Evolutionary conservation across 2,113 vertebrate genomes (phyloP), one percentile per base, ranked within the genome.

Genomic region (Semnornis frantzii): DNA sequence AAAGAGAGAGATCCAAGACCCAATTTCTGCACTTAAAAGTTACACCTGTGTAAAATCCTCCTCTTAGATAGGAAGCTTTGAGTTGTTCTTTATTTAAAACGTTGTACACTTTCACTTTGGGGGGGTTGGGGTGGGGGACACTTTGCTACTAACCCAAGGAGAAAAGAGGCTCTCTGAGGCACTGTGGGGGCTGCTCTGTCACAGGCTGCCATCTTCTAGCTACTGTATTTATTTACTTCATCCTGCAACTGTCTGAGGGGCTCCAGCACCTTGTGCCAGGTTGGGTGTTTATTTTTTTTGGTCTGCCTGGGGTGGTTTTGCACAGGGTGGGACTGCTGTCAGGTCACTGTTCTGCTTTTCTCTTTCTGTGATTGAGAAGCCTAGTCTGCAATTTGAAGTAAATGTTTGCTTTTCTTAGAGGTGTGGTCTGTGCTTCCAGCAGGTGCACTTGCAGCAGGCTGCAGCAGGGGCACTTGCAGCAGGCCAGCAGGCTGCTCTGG

Each of bases 351-450:
- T 94, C 81, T 81, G 68, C 93, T 96, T 97, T 97, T 97, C 96
- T 97, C 97, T 95, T 97, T 98, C 97, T 98, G 97, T 98, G 97
- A 98, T 96, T 97, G 97, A 97, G 97, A 98, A 97, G 97, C 96
- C 95, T 97, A 97, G 97, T 97, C 93, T 97, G 93, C 96, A 97
- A 97, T 98, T 98, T 97, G 97, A 98, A 98, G 97, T 98, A 98
- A 98, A 98, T 97, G 96, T 98, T 97, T 98, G 97, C 97, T 97
- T 98, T 98, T 97, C 97, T 96, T 98, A 97, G 15, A 94, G 86
- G 50, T 86, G 87, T 96, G 94, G 89, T 95, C 84, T 82, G 71
- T 82, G 63, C 92, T 84, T 89, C 63, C 37, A 37, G 37, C 37
- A 37, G 37, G 37, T 8, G 37, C 37, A 37, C 37, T n/a, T n/a